Evolutionary conservation across 2,113 vertebrate genomes (phyloP), one percentile per base, ranked within the genome.

Genomic region (Mus musculus): DNA sequence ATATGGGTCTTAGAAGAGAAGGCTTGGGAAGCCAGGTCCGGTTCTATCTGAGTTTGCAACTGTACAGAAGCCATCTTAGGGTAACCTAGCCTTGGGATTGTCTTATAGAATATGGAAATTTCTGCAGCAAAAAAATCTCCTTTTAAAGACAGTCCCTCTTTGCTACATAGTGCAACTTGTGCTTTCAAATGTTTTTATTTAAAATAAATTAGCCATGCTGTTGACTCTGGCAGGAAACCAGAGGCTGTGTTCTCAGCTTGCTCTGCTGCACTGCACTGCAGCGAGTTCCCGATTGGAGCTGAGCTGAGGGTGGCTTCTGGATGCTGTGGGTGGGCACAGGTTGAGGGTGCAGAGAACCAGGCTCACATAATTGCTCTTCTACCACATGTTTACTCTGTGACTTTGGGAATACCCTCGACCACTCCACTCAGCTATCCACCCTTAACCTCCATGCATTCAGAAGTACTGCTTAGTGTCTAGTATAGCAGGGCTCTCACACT

Each of bases 91-190:
- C 19, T 3, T 36, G 73, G 33, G 54, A 81, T 1, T 6, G 3
- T 88, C 81, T 71, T 73, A 80, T 84, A 85, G 28, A 0, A 91
- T 89, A 96, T 73, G 95, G 94, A 85, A 93, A 98, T 98, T 98
- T 93, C 97, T 98, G 97, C 96, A 97, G 98, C 97, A 97, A 49
- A 49, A 54, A 97, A 96, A 73, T 72, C 92, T 95, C 84, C 56
- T 3, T 2, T 0, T 61, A 95, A 82, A 94, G 94, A 95, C 36
- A 91, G 78, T 39, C 30, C 56, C 52, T 96, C 86, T 96, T 94
- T 96, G 96, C 95, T 95, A 84, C 76, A 72, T 61, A 72, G 78
- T 95, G 39, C 91, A 36, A 88, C 72, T 88, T 86, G 39, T 14
- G 3, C 77, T 96, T 97, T 94, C 54, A 73, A 93, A 71, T 7